Percentiles rank a stretch among this genome's conserved stretches.
Evolutionary conservation across 2,888 invertebrate genomes (phyloP).

Genomic region (Diabrotica balteata): DNA sequence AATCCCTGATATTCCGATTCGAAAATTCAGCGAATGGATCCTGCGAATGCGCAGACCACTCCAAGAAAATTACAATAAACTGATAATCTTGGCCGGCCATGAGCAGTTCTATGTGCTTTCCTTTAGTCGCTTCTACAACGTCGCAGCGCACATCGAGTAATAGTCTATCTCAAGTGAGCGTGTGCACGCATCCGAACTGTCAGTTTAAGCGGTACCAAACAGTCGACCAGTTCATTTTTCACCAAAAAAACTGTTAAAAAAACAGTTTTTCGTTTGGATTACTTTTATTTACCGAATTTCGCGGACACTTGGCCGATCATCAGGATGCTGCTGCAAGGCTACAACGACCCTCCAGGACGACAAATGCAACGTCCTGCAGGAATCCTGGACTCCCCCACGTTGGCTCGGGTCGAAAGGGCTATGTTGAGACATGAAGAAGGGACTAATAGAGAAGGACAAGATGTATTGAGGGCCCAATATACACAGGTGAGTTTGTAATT

Average conservation of each 20-base stretch:
- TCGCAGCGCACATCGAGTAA: background rate
- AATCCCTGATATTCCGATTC: background rate
- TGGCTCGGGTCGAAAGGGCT: constrained; percentile 68
- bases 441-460: constrained; percentile 50
- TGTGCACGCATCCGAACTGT: constrained; percentile 7
- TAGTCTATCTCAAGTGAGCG: constrained; percentile 8
- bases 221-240: background rate
- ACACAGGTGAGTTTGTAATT: constrained; percentile 50
- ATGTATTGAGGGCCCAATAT: constrained; percentile 52
- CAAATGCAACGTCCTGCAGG: constrained; percentile 50
- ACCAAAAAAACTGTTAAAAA: background rate
- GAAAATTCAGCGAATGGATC: background rate
- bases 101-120: constrained; percentile 19
- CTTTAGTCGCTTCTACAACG: constrained; percentile 25
- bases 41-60: constrained; percentile 31
- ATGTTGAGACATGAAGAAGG: constrained; percentile 64
- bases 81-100: constrained; percentile 27
- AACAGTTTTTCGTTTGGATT: background rate
- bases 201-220: constrained; percentile 1
- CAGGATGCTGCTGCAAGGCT: constrained; percentile 52
- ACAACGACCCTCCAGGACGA: constrained; percentile 39
- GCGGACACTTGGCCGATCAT: background rate
- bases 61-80: constrained; percentile 35
- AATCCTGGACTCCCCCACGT: constrained; percentile 67
- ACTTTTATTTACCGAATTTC: background rate